Conservation (phyloP, 1,140 invertebrate species). For the Philopotamus ludificatus region DNA sequence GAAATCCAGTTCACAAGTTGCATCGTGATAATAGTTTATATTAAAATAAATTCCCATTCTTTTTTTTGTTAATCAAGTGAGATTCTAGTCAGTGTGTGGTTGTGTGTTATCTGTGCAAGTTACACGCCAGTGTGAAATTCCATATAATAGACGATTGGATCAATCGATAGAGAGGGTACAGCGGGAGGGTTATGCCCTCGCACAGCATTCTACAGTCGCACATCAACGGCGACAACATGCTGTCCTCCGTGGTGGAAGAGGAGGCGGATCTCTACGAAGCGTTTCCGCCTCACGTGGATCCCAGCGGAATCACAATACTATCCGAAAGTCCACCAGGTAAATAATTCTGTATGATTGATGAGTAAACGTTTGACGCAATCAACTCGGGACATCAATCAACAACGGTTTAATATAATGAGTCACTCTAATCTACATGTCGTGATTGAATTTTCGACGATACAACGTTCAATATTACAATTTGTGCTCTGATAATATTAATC, state of each 20-base stretch:
- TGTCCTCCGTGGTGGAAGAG: constrained; percentile 66
- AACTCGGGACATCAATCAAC: too few species aligned
- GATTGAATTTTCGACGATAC: too few species aligned
- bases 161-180: not conserved
- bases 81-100: constrained; percentile 26
- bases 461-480: too few species aligned
- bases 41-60: not conserved
- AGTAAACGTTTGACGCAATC: too few species aligned
- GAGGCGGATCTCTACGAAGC: constrained; percentile 70
- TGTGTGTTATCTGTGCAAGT: constrained; percentile 17
- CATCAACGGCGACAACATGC: constrained; percentile 46
- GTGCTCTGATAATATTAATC: too few species aligned
- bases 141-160: not conserved
- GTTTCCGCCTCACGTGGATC: constrained; percentile 72
- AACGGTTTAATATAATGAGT: too few species aligned
- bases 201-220: constrained; percentile 15
- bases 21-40: constrained; percentile 4
- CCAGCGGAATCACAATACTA: constrained; percentile 65
- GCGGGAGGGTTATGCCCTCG: constrained; percentile 51
- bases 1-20: not conserved
- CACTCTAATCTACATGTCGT: too few species aligned
- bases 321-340: constrained; percentile 56
- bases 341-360: too few species aligned
- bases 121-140: too few species aligned
- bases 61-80: constrained; percentile 10